Evolutionary conservation across 1,140 invertebrate species (phyloP), one percentile per base, ranked within the genome.

Genomic region (Mylabris phalerata): DNA sequence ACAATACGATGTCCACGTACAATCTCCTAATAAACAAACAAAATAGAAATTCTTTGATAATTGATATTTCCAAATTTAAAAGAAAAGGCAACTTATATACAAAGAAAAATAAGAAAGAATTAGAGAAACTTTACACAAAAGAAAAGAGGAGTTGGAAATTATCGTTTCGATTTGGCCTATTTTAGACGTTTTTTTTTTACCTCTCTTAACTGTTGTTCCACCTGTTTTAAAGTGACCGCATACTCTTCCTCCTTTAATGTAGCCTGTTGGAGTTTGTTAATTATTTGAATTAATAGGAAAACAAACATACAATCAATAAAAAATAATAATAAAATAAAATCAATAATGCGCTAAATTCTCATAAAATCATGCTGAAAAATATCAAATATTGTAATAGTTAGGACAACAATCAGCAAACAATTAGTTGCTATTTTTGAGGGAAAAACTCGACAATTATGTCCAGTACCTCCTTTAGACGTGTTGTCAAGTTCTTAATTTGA

Each of bases 401-500:
- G 1, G 54, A 63, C 57, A 57, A 50, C 43, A 46, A 41, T 7
- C 11, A 59, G 46, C 9, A 59, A 32, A 61, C 9, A 50, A 42
- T 43, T 13, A 46, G 49, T 45, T 19, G 19, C 19, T 1, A 19
- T 19, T 19, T 19, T 19, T 19, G 19, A 2, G 19, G 19, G 19
- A 40, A 52, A 51, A 52, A 63, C 54, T 50, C 44, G 55, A 55
- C 45, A 48, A 43, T 42, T 39, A 61, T 59, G 60, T 56, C 60
- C 66, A 75, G 80, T 90, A 98, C 95, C 93, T 97, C 93, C 89
- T 98, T 98, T 82, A 99, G 92, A 80, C 95, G 92, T 77, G 92
- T 92, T 75, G 93, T 97, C 77, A 98, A 85, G 77, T 93, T 95
- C 86, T 98, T 97, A 85, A 99, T 99, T 84, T 98, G 95, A 80